Percentiles rank a stretch among this genome's conserved stretches.
Evolutionary conservation across 2,888 invertebrate genomes (phyloP).

Genomic region (Eupithecia exiguata): DNA sequence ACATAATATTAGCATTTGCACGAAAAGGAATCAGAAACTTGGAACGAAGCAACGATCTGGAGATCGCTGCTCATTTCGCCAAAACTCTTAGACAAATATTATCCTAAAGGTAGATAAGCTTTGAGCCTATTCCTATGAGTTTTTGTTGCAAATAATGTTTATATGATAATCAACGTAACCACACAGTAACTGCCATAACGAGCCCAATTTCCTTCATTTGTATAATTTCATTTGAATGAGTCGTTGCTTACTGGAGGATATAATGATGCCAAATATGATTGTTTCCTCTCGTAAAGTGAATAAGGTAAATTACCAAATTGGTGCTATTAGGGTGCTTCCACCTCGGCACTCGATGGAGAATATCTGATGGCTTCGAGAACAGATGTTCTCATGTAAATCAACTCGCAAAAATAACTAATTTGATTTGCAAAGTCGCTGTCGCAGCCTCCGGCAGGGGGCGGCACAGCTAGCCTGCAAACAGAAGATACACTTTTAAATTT

Average conservation of each 20-base stretch:
- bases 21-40: too few species aligned
- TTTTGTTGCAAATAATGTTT: neutral
- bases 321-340: neutral
- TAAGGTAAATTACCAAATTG: neutral
- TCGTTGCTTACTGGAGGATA: neutral
- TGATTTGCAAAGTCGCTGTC: conserved; percentile 31
- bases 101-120: too few species aligned
- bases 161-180: neutral
- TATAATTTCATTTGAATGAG: neutral
- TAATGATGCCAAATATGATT: neutral
- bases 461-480: neutral
- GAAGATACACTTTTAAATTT: neutral
- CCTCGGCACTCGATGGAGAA: neutral
- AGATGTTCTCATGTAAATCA: conserved; percentile 28
- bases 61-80: too few species aligned
- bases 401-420: conserved; percentile 29
- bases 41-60: too few species aligned
- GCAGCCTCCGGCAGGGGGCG: neutral
- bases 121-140: neutral
- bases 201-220: neutral
- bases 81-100: too few species aligned
- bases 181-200: neutral
- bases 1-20: too few species aligned
- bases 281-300: neutral
- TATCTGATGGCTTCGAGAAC: conserved; percentile 15